Evolutionary conservation across 2,797 vertebrate species (phyloP), one percentile per base, ranked within the genome.

Genomic region (Crax fasciolata): DNA sequence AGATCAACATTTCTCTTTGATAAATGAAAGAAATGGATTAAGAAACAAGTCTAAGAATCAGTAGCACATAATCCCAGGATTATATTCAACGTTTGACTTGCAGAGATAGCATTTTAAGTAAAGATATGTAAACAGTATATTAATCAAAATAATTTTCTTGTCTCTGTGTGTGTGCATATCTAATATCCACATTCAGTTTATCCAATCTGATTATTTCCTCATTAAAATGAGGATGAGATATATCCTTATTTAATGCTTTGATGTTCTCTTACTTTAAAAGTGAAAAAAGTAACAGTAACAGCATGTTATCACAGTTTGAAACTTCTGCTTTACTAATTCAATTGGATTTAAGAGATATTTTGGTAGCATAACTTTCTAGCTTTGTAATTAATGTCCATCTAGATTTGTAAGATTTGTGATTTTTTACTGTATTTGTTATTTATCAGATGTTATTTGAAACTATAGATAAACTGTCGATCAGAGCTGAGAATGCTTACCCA

Each of bases 51-150:
- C n/a, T 52, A 72, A 86, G 59, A 54, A 92, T 96, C 48, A 59
- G 63, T 65, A 84, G 8, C 63, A 79, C 58, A 59, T 89, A 95
- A 95, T 95, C 81, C 94, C 24, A 75, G 84, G 90, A 93, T 90
- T 96, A 85, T 48, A 41, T 48, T 62, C 19, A 81, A 30, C 32
- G 76, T 84, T 82, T 94, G 55, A 72, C 19, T 85, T 83, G n/a
- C 41, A 74, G 84, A 86, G 44, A 92, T 66, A 93, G 4, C 44
- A 83, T 89, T 92, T 91, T 68, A 95, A 84, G 92, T 82, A 93
- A 76, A 80, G 59, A 72, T 79, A 77, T 84, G 82, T 89, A 94
- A 96, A 95, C 88, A 93, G 15, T 20, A 71, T 70, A 86, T 90
- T 93, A 89, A 72, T 24, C 6, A 86, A 70, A 91, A 91, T 94